Conservation (phyloP, 2,797 vertebrate species). For the Harpagifer antarcticus region DNA sequence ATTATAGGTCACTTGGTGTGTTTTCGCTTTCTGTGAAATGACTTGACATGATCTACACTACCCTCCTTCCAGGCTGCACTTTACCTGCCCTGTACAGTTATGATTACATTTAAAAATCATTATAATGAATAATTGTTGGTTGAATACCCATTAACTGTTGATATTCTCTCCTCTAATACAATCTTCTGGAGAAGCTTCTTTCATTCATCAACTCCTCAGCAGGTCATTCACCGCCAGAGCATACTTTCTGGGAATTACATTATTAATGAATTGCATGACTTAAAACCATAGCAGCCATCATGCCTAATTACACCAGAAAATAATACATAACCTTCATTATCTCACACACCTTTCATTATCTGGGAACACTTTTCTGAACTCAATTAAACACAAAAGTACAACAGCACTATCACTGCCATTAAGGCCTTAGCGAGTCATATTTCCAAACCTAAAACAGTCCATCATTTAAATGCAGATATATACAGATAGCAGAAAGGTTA, state of each 20-base stretch:
- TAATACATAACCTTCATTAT: constrained; percentile 59
- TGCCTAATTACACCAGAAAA: constrained; percentile 62
- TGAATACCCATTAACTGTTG: constrained; percentile 6
- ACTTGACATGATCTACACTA: not conserved
- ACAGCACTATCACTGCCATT: constrained; percentile 23
- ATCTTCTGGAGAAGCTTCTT: constrained; percentile 8
- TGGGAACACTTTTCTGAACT: constrained; percentile 56
- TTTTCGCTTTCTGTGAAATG: not conserved
- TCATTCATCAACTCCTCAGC: constrained; percentile 28
- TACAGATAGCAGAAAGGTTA: constrained; percentile 51
- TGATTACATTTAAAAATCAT: constrained; percentile 10
- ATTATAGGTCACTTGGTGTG: too few relatives aligned
- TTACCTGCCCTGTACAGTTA: not conserved
- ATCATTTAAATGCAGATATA: constrained; percentile 59
- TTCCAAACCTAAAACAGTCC: constrained; percentile 44
- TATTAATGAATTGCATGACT: constrained; percentile 52
- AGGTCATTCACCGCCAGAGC: constrained; percentile 28
- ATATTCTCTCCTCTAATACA: constrained; percentile 1
- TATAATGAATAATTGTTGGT: constrained; percentile 26
- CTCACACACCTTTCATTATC: constrained; percentile 62
- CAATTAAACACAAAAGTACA: constrained; percentile 59
- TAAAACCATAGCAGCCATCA: constrained; percentile 49
- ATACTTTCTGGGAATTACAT: constrained; percentile 28
- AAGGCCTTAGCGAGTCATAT: constrained; percentile 51
- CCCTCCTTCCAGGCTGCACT: not conserved